These are phyloP conservation scores for Gadopsis bispinosus DNA, from an alignment of 2,797 vertebrate genomes.

Conservation along the genomic window DNA sequence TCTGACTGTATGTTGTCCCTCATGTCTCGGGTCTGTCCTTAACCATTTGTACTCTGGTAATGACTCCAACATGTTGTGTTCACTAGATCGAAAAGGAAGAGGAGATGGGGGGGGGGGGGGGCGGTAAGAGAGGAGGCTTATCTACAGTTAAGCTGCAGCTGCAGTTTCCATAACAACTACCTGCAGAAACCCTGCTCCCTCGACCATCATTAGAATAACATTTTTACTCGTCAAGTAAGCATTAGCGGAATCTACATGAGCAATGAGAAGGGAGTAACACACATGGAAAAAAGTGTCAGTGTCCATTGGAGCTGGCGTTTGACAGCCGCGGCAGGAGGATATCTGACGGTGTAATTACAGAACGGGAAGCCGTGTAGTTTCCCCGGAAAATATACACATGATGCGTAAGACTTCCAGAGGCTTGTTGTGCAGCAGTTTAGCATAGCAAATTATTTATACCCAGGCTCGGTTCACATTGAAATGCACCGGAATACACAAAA, in stretches of 20 bases:
- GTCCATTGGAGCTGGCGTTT: slow-evolving; percentile 54
- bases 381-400: slow-evolving; percentile 34
- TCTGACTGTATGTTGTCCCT: slow-evolving; percentile 55
- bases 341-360: slow-evolving; percentile 58
- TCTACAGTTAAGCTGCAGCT: slow-evolving; percentile 79
- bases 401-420: slow-evolving; percentile 34
- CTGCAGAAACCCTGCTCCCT: slow-evolving; percentile 78
- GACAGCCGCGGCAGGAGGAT: slow-evolving; percentile 29
- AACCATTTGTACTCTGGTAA: slow-evolving; percentile 77
- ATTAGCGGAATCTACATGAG: slow-evolving; percentile 80
- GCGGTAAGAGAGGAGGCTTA: slow-evolving; percentile 67
- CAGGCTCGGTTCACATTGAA: slow-evolving; percentile 26
- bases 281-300: slow-evolving; percentile 32
- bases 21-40: slow-evolving; percentile 67
- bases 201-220: slow-evolving; percentile 81
- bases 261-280: slow-evolving; percentile 69
- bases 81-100: slow-evolving; percentile 72
- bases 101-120: slow-evolving; percentile 40
- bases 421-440: slow-evolving; percentile 45
- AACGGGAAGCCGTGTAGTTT: slow-evolving; percentile 22
- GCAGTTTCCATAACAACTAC: slow-evolving; percentile 87
- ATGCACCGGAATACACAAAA: slow-evolving; percentile 35
- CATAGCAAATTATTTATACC: slow-evolving; percentile 47
- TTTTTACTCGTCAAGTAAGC: slow-evolving; percentile 81
- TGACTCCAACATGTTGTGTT: slow-evolving; percentile 75